Evolutionary conservation across 2,888 invertebrate species (phyloP).

Genomic region (Antheraea assamensis): DNA sequence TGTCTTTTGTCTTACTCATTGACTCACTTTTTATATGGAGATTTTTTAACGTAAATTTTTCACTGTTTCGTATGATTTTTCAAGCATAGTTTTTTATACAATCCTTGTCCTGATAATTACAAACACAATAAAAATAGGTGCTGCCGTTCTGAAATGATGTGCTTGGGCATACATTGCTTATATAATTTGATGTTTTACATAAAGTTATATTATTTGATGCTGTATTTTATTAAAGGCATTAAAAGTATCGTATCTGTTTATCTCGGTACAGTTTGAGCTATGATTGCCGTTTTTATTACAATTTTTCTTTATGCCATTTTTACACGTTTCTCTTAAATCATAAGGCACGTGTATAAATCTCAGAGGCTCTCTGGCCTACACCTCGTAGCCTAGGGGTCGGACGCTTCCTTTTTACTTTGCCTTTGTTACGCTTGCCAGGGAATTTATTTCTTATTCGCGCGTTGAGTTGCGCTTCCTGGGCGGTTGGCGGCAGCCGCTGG

Average conservation of each 20-base stretch:
- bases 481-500: constrained; percentile 72
- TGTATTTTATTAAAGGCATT: not conserved
- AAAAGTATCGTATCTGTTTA: not conserved
- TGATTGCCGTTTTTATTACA: constrained; percentile 24
- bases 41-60: too few relatives aligned
- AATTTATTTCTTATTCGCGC: constrained; percentile 80
- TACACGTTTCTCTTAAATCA: constrained; percentile 56
- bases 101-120: too few relatives aligned
- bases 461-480: constrained; percentile 80
- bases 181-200: not conserved
- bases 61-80: too few relatives aligned
- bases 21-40: too few relatives aligned
- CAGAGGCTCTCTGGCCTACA: constrained; percentile 39
- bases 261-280: not conserved
- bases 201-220: not conserved
- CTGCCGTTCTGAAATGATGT: too few relatives aligned
- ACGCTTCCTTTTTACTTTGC: constrained; percentile 78
- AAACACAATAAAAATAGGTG: too few relatives aligned
- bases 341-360: constrained; percentile 70
- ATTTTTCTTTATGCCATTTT: constrained; percentile 42
- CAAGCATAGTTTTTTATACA: too few relatives aligned
- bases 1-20: too few relatives aligned
- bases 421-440: constrained; percentile 80
- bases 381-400: constrained; percentile 58
- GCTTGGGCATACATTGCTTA: too few relatives aligned